Base-by-base conservation (phyloP, 2,888 invertebrate species). In the Ametastegia equiseti region DNA sequence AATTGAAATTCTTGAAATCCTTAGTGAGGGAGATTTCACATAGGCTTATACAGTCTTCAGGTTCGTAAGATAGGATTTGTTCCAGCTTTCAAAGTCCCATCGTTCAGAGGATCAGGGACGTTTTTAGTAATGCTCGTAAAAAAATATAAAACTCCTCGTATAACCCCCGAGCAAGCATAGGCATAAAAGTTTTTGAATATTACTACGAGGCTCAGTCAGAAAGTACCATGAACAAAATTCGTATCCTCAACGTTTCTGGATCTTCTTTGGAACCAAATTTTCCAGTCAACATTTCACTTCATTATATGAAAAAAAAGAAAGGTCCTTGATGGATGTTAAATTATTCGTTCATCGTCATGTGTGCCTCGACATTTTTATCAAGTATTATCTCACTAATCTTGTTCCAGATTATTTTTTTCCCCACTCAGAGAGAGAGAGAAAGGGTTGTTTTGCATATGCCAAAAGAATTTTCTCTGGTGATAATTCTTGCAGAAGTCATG, bases 91-190 rank as follows among this genome's bases (percentile, higher is more conserved):
- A 30, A 60, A 30, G 30, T 30, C 60, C 23, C 60, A 60, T 60
- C 60, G 60, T 60, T 60, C 60, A 15, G 15, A 30, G 30, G 60
- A 60, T 60, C 27, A 60, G 60, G 13, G 30, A 60, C 60, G 30
- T 60, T 60, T 30, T 30, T 30, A 15, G 60, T 13, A 60, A 60
- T 30, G 27, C 60, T 60, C 60, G 60, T 60, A 60, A 60, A 60
- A 60, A 60, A 60, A 60, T 7, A 60, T 60, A 30, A 60, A 30
- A 60, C 60, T 27, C 13, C 60, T 60, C 42, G 42, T 15, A 60
- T 60, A 30, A 27, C 30, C 60, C 27, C 15, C 60, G 60, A 27
- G 60, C 30, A 2, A 30, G 27, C 4, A 30, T 60, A 30, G 5
- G 9, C 60, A 60, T 30, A 27, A 60, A 60, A 60, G 60, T 60